These are phyloP conservation scores for Sprattus sprattus DNA, from an alignment of 2,113 vertebrate species.

Conservation along the genomic window DNA sequence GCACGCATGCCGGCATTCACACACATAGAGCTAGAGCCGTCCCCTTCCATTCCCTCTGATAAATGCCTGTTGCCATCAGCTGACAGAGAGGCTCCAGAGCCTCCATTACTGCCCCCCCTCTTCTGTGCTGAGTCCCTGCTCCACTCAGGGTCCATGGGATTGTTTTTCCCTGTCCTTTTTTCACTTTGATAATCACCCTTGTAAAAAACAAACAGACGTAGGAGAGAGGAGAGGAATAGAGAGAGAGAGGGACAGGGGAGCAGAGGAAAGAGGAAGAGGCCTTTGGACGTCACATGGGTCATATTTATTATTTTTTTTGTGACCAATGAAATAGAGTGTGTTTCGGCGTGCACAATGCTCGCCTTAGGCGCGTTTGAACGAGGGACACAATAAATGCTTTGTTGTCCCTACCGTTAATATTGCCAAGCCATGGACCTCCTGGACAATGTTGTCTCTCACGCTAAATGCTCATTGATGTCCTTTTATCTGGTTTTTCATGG, in stretches of 20 bases:
- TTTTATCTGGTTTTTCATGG: neutral
- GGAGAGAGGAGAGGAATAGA: neutral
- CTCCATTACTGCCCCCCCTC: neutral
- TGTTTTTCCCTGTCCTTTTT: slow-evolving; percentile 35
- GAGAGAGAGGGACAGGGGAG: neutral
- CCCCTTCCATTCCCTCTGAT: neutral
- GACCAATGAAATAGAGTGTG: slow-evolving; percentile 49
- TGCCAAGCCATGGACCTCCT: neutral
- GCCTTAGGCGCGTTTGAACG: neutral
- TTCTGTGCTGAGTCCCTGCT: slow-evolving; percentile 38
- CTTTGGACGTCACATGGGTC: slow-evolving; percentile 61
- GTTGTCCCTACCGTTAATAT: neutral
- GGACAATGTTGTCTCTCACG: neutral
- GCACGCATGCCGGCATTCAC: neutral
- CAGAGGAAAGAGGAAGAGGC: neutral
- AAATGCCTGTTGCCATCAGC: neutral
- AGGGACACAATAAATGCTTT: neutral
- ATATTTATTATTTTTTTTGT: slow-evolving; percentile 64
- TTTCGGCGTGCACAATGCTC: neutral
- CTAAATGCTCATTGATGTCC: neutral
- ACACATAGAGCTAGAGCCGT: neutral
- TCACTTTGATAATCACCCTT: slow-evolving; percentile 66
- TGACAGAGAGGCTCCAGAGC: neutral
- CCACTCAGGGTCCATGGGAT: slow-evolving; percentile 37
- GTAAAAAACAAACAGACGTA: slow-evolving; percentile 66